Percentiles rank a stretch among this genome's conserved stretches.
Conservation (phyloP, 2,113 vertebrate genomes). For the Myotis davidii region DNA sequence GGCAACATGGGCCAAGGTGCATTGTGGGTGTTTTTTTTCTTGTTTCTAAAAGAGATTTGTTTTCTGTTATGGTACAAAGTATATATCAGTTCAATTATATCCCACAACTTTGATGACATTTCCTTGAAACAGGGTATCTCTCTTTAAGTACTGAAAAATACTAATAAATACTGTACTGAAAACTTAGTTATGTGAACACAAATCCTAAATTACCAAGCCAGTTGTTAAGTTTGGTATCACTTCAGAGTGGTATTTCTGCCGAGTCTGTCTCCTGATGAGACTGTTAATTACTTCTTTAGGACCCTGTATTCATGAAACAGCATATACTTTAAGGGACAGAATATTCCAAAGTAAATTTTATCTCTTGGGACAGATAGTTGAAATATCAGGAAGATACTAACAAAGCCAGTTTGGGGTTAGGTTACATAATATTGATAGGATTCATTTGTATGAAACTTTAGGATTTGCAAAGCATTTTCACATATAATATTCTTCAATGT, state of each 20-base stretch:
- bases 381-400: background rate
- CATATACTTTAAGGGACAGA: background rate
- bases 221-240: background rate
- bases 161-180: background rate
- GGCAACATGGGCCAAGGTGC: background rate
- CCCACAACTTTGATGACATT: background rate
- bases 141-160: slow-evolving; percentile 5
- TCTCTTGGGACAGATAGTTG: background rate
- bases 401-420: background rate
- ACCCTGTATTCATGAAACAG: background rate
- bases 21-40: background rate
- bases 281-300: background rate
- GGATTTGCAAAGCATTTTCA: background rate
- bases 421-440: background rate
- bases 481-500: background rate
- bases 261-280: background rate
- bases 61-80: background rate
- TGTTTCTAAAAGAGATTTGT: background rate
- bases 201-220: background rate
- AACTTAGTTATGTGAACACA: background rate
- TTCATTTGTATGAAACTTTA: background rate
- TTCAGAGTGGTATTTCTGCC: background rate
- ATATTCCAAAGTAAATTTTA: background rate
- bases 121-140: background rate
- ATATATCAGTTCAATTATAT: background rate